These are phyloP conservation scores for Coracopsis vasa DNA, from an alignment of 2,113 vertebrate species.

Conservation along the genomic window DNA sequence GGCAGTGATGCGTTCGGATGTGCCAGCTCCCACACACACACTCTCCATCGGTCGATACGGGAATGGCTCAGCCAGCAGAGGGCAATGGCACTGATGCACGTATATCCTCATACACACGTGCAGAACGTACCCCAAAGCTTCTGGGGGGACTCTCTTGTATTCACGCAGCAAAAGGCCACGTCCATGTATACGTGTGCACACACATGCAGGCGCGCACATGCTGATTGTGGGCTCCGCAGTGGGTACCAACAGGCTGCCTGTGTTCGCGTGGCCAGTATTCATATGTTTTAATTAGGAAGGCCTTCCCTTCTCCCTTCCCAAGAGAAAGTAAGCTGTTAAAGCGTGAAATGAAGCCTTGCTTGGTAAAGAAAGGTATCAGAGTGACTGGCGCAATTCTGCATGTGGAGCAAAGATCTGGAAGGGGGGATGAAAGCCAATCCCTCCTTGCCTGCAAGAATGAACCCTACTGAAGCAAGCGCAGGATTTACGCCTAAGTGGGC, in stretches of 20 bases:
- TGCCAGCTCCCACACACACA: conserved; percentile 8
- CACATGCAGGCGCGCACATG: background rate
- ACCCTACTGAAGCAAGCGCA: background rate
- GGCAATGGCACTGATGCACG: background rate
- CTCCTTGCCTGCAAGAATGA: background rate
- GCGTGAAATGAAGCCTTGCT: conserved; percentile 15
- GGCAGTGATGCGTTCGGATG: background rate
- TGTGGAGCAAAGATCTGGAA: conserved; percentile 2
- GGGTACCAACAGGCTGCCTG: background rate
- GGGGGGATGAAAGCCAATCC: background rate
- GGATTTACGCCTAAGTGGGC: background rate
- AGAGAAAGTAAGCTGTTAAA: conserved; percentile 1
- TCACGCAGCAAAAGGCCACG: rapidly evolving
- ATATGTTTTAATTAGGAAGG: background rate
- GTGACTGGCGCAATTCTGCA: background rate
- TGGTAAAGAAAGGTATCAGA: conserved; percentile 30
- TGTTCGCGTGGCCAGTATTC: background rate
- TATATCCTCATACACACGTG: background rate
- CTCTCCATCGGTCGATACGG: background rate
- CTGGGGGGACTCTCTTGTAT: background rate
- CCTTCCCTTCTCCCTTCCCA: background rate
- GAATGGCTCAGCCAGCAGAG: conserved; percentile 44
- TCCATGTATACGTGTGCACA: background rate
- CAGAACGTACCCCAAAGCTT: background rate
- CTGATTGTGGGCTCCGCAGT: background rate